Evolutionary conservation across 2,113 vertebrate genomes (phyloP).

Genomic region (Micromys minutus): DNA sequence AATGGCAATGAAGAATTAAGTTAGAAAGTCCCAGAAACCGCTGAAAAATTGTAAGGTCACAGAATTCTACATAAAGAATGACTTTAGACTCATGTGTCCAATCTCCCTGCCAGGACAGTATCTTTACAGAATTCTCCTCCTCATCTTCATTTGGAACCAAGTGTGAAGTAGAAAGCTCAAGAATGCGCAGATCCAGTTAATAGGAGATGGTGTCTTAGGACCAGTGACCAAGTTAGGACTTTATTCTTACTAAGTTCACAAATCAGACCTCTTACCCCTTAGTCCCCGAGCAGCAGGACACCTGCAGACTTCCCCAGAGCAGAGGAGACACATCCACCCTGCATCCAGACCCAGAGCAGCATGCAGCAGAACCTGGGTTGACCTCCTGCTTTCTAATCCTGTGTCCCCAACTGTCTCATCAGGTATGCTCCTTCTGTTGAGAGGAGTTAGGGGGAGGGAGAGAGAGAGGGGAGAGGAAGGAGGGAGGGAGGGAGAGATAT

Average conservation of each 20-base stretch:
- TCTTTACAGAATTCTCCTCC: background rate
- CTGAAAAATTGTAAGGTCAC: background rate
- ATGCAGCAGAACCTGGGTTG: background rate
- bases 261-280: background rate
- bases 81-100: background rate
- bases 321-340: background rate
- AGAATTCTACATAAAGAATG: background rate
- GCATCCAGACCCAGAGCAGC: background rate
- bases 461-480: background rate
- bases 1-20: background rate
- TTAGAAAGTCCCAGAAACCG: conserved; percentile 12
- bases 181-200: background rate
- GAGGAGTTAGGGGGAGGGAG: background rate
- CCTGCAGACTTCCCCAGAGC: background rate
- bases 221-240: background rate
- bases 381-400: background rate
- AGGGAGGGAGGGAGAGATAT: too few species aligned
- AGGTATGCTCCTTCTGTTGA: background rate
- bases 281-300: background rate
- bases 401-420: background rate
- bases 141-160: background rate
- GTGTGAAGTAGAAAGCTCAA: background rate
- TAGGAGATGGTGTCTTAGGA: background rate
- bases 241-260: background rate
- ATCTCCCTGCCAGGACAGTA: background rate